Evolutionary conservation across 2,888 invertebrate genomes (phyloP).

Genomic region (Meiosimyza platycephala): DNA sequence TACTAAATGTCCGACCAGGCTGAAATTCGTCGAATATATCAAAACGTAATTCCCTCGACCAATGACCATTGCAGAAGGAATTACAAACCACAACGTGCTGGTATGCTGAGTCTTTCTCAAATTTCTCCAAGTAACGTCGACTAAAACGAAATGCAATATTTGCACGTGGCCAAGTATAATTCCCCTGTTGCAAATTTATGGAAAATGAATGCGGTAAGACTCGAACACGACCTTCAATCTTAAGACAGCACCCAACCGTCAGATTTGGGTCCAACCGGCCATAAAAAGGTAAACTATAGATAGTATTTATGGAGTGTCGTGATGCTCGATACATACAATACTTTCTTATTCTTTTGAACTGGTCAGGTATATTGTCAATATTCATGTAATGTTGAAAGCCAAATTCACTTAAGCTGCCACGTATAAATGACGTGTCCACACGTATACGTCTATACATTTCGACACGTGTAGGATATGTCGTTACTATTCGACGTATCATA

Average conservation of each 20-base stretch:
- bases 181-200: conserved; percentile 76
- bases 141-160: conserved; percentile 80
- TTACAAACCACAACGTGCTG: conserved; percentile 75
- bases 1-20: conserved; percentile 60
- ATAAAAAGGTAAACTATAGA: background rate
- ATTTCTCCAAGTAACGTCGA: conserved; percentile 73
- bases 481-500: conserved; percentile 62
- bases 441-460: conserved; percentile 22
- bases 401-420: too few relatives aligned
- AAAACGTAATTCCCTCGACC: conserved; percentile 60
- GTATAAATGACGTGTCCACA: background rate
- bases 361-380: background rate
- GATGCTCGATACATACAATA: too few relatives aligned
- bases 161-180: conserved; percentile 78
- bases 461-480: conserved; percentile 55
- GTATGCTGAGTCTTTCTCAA: conserved; percentile 57
- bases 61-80: conserved; percentile 70
- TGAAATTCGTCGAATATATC: conserved; percentile 60
- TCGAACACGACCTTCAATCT: conserved; percentile 74
- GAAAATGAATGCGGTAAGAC: conserved; percentile 79
- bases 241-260: conserved; percentile 43
- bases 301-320: too few relatives aligned
- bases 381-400: background rate
- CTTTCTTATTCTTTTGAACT: too few relatives aligned
- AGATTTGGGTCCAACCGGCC: background rate